phyloP scores from a whole-genome alignment of 2,888 invertebrate species.

The Tetramorium bicarinatum region DNA sequence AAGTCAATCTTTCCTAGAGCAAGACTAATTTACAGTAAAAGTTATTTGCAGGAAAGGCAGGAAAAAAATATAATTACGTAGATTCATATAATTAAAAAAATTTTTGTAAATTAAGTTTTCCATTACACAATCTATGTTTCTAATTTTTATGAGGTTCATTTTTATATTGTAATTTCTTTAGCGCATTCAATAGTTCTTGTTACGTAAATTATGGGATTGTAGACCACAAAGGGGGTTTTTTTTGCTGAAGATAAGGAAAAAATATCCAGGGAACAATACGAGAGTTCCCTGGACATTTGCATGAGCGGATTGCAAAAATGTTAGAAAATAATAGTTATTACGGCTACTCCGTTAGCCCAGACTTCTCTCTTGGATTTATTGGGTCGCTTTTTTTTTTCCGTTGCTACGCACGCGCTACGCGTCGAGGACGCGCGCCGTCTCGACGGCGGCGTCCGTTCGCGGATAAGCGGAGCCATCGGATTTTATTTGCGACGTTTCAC shows the following conservation, averaged over 20 bases:
- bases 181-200: background rate
- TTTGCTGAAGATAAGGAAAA: background rate
- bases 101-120: background rate
- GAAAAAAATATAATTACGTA: background rate
- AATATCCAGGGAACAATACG: background rate
- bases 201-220: background rate
- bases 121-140: background rate
- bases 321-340: conserved; percentile 58
- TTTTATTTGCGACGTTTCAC: conserved; percentile 30
- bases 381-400: conserved; percentile 42
- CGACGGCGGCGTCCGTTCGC: conserved; percentile 28
- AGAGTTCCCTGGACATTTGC: background rate
- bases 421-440: conserved; percentile 31
- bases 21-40: background rate
- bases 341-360: conserved; percentile 46
- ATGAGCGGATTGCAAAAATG: conserved; percentile 19
- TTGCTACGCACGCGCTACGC: conserved; percentile 18
- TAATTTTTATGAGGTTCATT: background rate
- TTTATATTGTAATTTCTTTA: background rate
- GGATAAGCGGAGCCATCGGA: conserved; percentile 37
- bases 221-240: background rate
- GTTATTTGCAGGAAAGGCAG: background rate
- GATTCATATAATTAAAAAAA: background rate
- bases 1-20: background rate
- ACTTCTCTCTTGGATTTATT: conserved; percentile 35